Evolutionary conservation across 2,888 invertebrate genomes (phyloP), one percentile per base, ranked within the genome.

Genomic region (Gastracanthus pulcherrimus): DNA sequence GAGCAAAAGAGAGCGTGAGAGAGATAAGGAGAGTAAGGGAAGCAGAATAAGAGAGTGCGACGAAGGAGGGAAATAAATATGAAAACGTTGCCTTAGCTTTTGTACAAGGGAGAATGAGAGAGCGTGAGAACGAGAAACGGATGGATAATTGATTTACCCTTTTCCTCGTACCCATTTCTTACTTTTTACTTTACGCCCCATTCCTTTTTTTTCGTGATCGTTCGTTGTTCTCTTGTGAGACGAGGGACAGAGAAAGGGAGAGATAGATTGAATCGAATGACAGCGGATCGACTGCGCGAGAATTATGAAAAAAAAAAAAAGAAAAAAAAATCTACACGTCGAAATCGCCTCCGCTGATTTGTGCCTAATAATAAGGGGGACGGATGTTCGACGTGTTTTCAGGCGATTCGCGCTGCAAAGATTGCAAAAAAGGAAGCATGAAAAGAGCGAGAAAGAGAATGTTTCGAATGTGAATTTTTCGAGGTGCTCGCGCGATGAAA

Each of bases 71-170:
- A 48, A 62, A 60, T 82, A 83, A 81, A 83, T 82, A 82, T 79
- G 76, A 86, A 88, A 87, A 86, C 82, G 86, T 89, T 89, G 89
- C 89, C 89, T 89, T 89, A 89, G 89, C 87, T 88, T 89, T 89
- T 89, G 87, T 89, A 89, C 87, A 86, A 87, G 86, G 86, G 81
- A 84, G 78, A 79, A 81, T 41, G 83, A 75, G 64, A 83, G 76
- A 77, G 82, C 62, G 80, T 34, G 84, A 62, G 70, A 26, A 60
- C 45, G 55, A 77, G 45, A 34, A 70, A 70, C 48, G 36, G 31
- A 75, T 48, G 29, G 31, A 69, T 31, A 69, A n/a, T 36, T 48
- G 26, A 72, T 60, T 60, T 72, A 60, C 19, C 5, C n/a, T 41
- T 72, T 58, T 38, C 16, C 41, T 58, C 60, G 45, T 19, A 4